Base-by-base conservation (phyloP, 2,797 vertebrate species). In the Aphelocoma californica region DNA sequence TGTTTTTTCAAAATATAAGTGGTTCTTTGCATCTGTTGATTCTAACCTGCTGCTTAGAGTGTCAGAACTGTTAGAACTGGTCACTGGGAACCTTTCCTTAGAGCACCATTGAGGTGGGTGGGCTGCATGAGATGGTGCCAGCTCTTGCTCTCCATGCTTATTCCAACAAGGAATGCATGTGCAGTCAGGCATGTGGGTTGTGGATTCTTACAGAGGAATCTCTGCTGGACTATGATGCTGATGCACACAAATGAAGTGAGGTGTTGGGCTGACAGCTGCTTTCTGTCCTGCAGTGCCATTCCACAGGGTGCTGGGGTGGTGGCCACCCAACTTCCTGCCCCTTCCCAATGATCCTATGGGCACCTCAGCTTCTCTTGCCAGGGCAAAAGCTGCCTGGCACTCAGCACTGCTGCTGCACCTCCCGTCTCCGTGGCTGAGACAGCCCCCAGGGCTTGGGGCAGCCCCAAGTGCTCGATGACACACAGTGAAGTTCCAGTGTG, bases 391-490 rank as follows among this genome's bases (percentile, higher is more conserved):
- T 26, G 47, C 44, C 42, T 6, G 71, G 62, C 25, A 6, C 62
- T 18, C 2, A 3, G 60, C 19, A 1, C 34, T 60, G 70, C 65
- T 6, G 19, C 4, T 34, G 20, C 31, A 7, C 8, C 2, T 58
- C 26, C 24, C 0, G 0, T 9, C 14, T 50, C 36, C 0, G 0
- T 18, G 45, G 72, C 45, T 6, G 32, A 53, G 47, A 9, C 54
- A 26, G 42, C 18, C 2, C 28, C 12, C 65, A 6, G 18, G n/a
- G n/a, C 40, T 60, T 3, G 3, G 57, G 19, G 74, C 73, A 61
- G 74, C 34, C 31, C 34, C 56, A 42, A 3, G 16, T 0, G 0
- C 64, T 28, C 0, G 0, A 1, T 19, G 28, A 26, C 15, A 8
- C 72, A 3, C 28, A 5, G 25, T 0, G 21, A 23, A 10, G 21